Percentiles rank a stretch among this genome's conserved stretches.
Conservation (phyloP, 2,797 vertebrate genomes). For the Acrossocheilus wenchowensis region DNA sequence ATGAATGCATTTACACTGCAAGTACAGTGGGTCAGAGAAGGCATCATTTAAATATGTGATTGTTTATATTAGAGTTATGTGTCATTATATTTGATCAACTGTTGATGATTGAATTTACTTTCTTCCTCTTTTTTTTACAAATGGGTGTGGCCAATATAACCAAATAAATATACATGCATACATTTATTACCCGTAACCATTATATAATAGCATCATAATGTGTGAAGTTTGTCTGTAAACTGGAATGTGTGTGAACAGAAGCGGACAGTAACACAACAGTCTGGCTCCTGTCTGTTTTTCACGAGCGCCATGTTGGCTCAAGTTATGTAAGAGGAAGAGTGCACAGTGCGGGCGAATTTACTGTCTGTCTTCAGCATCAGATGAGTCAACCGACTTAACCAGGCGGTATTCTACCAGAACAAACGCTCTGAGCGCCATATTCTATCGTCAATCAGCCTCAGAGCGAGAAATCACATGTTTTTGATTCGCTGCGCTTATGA, state of each 20-base stretch:
- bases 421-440: background rate
- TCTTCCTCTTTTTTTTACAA: background rate
- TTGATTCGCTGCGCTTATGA: background rate
- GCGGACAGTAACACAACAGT: background rate
- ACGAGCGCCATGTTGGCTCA: constrained; percentile 3
- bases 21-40: background rate
- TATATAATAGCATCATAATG: background rate
- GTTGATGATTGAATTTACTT: too few relatives aligned
- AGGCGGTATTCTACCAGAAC: background rate
- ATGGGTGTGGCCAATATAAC: background rate
- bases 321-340: too few relatives aligned
- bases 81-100: background rate
- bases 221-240: background rate
- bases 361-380: background rate
- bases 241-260: background rate
- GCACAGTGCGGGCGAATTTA: background rate
- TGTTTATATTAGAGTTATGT: background rate
- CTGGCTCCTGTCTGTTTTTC: background rate
- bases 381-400: background rate
- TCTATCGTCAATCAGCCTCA: too few relatives aligned
- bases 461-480: background rate
- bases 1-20: background rate
- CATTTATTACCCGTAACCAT: background rate
- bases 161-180: background rate
- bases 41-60: background rate